These are phyloP conservation scores for Agonopterix arenella DNA, from an alignment of 2,888 invertebrate species.

Conservation along the genomic window DNA sequence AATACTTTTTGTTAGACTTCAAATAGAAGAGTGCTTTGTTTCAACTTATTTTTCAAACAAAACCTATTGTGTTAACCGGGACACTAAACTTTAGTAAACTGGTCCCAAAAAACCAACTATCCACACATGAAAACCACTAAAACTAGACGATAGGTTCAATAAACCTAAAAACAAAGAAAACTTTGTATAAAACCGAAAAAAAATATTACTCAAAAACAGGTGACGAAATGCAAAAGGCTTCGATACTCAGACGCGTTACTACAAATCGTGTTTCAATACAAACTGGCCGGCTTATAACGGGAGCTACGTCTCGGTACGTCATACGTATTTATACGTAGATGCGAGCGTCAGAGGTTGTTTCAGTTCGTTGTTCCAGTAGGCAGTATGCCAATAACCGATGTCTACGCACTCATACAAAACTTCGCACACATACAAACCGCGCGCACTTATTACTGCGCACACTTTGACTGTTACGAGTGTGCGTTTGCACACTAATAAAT, in stretches of 20 bases:
- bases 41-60: conserved; percentile 12
- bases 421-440: conserved; percentile 24
- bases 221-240: not conserved
- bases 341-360: conserved; percentile 46
- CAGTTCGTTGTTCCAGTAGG: conserved; percentile 73
- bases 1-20: too few species aligned
- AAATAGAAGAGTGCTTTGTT: too few species aligned
- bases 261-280: too few species aligned
- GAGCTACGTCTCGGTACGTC: conserved; percentile 21
- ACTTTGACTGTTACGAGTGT: not conserved
- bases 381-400: conserved; percentile 70
- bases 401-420: conserved; percentile 25
- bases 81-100: conserved; percentile 24
- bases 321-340: conserved; percentile 29
- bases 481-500: conserved; percentile 20
- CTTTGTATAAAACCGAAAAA: conserved; percentile 30
- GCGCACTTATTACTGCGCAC: conserved; percentile 12
- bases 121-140: conserved; percentile 13
- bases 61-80: conserved; percentile 20
- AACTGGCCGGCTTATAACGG: conserved; percentile 40
- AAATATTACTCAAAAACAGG: conserved; percentile 17
- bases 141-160: conserved; percentile 25
- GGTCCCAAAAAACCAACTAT: conserved; percentile 23
- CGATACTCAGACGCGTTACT: too few species aligned
- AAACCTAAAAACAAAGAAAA: conserved; percentile 39